Evolutionary conservation across 2,797 vertebrate genomes (phyloP).

Genomic region (Acridotheres tristis): DNA sequence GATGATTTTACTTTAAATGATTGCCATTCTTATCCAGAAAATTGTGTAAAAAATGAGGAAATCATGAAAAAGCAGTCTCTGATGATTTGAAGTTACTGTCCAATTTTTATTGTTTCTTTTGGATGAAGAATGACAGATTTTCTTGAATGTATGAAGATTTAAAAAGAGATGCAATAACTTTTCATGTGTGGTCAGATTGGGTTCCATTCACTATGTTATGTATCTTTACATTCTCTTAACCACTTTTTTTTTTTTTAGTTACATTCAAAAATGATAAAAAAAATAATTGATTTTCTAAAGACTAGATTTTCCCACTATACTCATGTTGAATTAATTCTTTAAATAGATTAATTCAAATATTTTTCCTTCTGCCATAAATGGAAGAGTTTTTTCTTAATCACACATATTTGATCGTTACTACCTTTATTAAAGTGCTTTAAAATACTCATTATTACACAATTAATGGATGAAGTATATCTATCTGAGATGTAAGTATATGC

Average conservation of each 20-base stretch:
- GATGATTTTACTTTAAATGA: neutral
- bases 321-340: neutral
- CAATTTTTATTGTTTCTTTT: neutral
- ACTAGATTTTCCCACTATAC: neutral
- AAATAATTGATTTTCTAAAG: neutral
- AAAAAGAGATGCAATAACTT: neutral
- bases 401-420: neutral
- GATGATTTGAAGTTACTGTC: neutral
- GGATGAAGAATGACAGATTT: neutral
- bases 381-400: neutral
- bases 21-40: neutral
- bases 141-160: neutral
- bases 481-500: neutral
- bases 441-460: neutral
- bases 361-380: neutral
- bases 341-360: neutral
- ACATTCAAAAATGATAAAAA: neutral
- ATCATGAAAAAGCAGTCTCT: neutral
- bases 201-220: neutral
- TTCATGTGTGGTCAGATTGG: neutral
- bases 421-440: neutral
- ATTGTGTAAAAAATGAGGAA: neutral
- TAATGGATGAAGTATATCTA: neutral
- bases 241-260: neutral
- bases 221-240: neutral